Base-by-base conservation (phyloP, 2,888 invertebrate species). In the Lasioglossum pauxillum region DNA sequence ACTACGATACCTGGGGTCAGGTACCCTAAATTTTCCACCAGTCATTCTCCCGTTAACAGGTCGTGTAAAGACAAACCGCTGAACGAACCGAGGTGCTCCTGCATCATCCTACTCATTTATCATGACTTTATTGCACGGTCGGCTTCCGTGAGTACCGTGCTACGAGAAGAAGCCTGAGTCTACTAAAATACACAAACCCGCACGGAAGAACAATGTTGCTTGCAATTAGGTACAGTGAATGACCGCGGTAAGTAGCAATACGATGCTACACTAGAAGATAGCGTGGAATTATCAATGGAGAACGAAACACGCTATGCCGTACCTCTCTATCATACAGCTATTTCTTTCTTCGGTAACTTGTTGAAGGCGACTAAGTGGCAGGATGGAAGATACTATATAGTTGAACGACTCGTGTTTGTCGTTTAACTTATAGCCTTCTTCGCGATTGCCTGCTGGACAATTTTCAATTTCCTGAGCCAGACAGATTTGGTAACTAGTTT, bases 201-300 rank as follows among this genome's bases (percentile, higher is more conserved):
- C 14, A 5, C 23, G 14, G 41, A n/a, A 41, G 12, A 71, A 71
- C 71, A 41, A 27, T n/a, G 41, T 41, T 41, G 41, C 71, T n/a
- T n/a, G 23, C n/a, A 71, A 71, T 23, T n/a, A n/a, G 23, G 5
- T 41, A 10, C 41, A 7, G 8, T 4, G 72, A 44, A 44, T 27
- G 19, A 27, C 19, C 27, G 44, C 44, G 44, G 19, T 16, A 27
- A 44, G 44, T 8, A 31, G 14, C n/a, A 7, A 27, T n/a, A 27
- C 3, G 72, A 44, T 41, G 46, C 72, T 75, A 57, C 64, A 1
- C 23, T 8, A n/a, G 27, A 38, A 35, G 72, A 41, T 31, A 49
- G 12, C 31, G 19, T 44, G 44, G 44, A 72, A 72, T 72, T 72
- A 41, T 72, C 72, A 44, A 72, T 41, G 71, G 41, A n/a, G 41